A percentile compares a stretch with the other conserved stretches of the same genome.
Conservation (phyloP, 2,888 invertebrate species). For the Trissolcus japonicus region DNA sequence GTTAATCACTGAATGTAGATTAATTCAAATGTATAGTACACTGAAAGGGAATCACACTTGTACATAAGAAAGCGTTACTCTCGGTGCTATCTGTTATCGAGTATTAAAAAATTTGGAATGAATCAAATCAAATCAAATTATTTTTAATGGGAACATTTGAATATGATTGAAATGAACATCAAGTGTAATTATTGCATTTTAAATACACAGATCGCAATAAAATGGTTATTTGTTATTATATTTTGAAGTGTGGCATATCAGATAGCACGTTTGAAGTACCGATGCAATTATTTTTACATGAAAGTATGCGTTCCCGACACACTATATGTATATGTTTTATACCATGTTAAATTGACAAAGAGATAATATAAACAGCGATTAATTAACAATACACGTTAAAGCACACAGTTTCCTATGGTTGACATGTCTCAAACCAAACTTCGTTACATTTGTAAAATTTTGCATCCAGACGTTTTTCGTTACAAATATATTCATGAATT, state of each 20-base stretch:
- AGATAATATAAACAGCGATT: conserved; percentile 41
- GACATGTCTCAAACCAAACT: conserved; percentile 18
- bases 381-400: conserved; percentile 39
- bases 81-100: conserved; percentile 15
- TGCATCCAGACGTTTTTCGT: conserved; percentile 24
- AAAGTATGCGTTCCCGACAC: conserved; percentile 30
- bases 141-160: neutral
- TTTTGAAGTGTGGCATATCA: conserved; percentile 1
- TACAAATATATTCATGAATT: conserved; percentile 21
- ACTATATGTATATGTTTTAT: conserved; percentile 44
- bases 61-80: conserved; percentile 21
- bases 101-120: neutral
- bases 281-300: conserved; percentile 38
- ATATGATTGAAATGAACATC: too few species aligned
- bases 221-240: neutral
- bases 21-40: conserved; percentile 36
- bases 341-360: conserved; percentile 46
- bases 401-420: conserved; percentile 41
- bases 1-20: conserved; percentile 36
- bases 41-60: conserved; percentile 35
- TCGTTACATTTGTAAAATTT: conserved; percentile 38
- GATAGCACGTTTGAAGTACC: conserved; percentile 15
- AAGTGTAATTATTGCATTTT: too few species aligned
- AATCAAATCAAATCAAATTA: neutral
- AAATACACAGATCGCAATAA: neutral